Percentiles rank a stretch among this genome's conserved stretches.
Evolutionary conservation across 2,797 vertebrate species (phyloP).

Genomic region (Pipistrellus nathusii): DNA sequence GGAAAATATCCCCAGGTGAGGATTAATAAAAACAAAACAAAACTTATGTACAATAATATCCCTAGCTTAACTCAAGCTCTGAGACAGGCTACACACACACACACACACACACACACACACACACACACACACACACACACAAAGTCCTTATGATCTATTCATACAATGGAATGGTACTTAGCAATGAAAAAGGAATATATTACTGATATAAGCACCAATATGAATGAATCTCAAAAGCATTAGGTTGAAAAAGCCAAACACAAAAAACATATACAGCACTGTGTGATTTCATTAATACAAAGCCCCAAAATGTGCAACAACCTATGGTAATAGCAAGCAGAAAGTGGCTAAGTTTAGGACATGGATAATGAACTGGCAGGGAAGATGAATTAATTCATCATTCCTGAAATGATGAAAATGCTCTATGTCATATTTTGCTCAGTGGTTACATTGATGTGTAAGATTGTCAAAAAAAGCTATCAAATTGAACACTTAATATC

Average conservation of each 20-base stretch:
- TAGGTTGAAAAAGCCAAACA: not conserved
- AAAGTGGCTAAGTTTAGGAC: not conserved
- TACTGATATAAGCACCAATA: not conserved
- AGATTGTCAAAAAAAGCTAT: not conserved
- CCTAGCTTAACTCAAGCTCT: not conserved
- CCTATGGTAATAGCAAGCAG: not conserved
- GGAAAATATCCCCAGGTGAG: too few species aligned
- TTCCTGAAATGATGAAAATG: not conserved
- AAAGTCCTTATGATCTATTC: not conserved
- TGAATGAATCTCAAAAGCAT: not conserved
- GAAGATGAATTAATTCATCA: not conserved
- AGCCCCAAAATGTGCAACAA: not conserved
- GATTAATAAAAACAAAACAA: too few species aligned
- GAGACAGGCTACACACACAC: not conserved
- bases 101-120: not conserved
- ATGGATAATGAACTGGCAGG: not conserved
- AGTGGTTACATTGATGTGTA: not conserved
- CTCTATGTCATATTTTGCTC: not conserved
- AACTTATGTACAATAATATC: not conserved
- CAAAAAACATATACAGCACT: not conserved
- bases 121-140: not conserved
- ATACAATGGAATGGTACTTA: not conserved
- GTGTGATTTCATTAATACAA: not conserved
- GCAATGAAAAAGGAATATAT: conserved; percentile 28
- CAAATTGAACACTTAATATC: not conserved